These are phyloP conservation scores for Nesometra sesokonis DNA, from an alignment of 35 echinoderm and acorn worm genomes.

Conservation along the genomic window DNA sequence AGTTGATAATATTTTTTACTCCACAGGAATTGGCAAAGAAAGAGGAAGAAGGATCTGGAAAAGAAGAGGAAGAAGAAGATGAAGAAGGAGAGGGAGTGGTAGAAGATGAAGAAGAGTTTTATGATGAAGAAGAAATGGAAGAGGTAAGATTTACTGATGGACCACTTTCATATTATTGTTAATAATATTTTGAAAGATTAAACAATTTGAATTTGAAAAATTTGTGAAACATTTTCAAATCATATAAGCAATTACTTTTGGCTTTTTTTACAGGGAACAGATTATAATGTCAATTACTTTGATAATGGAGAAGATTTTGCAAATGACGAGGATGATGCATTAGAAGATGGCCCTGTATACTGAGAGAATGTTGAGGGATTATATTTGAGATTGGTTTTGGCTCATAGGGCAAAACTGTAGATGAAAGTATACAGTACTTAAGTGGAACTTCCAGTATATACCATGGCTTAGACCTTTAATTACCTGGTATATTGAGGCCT, in stretches of 20 bases:
- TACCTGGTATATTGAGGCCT: too few relatives aligned
- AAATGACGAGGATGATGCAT: conserved; percentile 70
- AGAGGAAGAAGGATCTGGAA: conserved; percentile 19
- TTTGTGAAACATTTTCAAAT: too few relatives aligned
- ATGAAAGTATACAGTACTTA: too few relatives aligned
- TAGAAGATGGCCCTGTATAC: conserved; percentile 85
- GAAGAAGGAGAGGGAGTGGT: conserved; percentile 43
- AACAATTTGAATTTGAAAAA: too few relatives aligned
- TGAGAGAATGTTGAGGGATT: too few relatives aligned
- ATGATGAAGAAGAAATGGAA: conserved; percentile 90
- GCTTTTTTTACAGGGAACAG: conserved; percentile 49
- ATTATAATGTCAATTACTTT: conserved; percentile 74
- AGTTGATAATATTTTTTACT: too few relatives aligned
- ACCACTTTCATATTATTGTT: neutral
- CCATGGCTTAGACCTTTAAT: too few relatives aligned
- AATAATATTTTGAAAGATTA: neutral
- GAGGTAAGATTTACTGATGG: conserved; percentile 15
- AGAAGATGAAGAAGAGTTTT: conserved; percentile 56
- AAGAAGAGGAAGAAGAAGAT: conserved; percentile 55
- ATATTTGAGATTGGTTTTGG: too few relatives aligned
- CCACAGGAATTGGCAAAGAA: conserved; percentile 16
- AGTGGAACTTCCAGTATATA: too few relatives aligned
- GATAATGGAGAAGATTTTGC: conserved; percentile 76
- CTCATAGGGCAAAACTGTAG: too few relatives aligned
- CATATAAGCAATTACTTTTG: too few relatives aligned